Conservation (phyloP, 2,888 invertebrate genomes). For the Cacoxenus indagator region DNA sequence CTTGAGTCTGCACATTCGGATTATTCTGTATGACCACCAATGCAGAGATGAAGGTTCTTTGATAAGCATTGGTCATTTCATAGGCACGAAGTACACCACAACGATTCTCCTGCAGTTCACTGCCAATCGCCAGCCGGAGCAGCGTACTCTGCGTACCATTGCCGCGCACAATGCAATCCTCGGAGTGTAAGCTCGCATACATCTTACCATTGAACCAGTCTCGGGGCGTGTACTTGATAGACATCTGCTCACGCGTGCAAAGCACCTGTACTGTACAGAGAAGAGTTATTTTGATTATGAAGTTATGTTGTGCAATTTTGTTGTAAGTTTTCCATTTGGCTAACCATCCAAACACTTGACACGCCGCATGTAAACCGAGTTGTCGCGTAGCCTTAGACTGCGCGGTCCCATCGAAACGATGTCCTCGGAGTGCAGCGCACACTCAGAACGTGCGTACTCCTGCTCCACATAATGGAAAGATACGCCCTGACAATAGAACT, state of each 20-base stretch:
- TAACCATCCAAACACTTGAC: conserved; percentile 88
- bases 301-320: neutral
- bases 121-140: conserved; percentile 65
- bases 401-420: conserved; percentile 84
- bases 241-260: conserved; percentile 80
- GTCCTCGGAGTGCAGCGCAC: conserved; percentile 86
- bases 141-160: conserved; percentile 68
- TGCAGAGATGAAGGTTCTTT: conserved; percentile 80
- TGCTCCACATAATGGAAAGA: conserved; percentile 70
- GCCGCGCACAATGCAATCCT: conserved; percentile 78
- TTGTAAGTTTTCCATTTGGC: conserved; percentile 53
- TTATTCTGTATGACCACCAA: conserved; percentile 87
- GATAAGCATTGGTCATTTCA: conserved; percentile 64
- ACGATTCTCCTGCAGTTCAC: conserved; percentile 67
- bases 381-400: conserved; percentile 74
- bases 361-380: conserved; percentile 82
- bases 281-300: neutral
- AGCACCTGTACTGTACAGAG: conserved; percentile 79
- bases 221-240: conserved; percentile 77
- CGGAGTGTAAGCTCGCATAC: conserved; percentile 85
- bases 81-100: conserved; percentile 70
- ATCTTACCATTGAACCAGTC: conserved; percentile 79
- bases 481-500: conserved; percentile 82
- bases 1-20: conserved; percentile 86
- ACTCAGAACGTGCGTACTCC: conserved; percentile 68